These are phyloP conservation scores for Malurus melanocephalus DNA, from an alignment of 2,113 vertebrate genomes.

Conservation along the genomic window DNA sequence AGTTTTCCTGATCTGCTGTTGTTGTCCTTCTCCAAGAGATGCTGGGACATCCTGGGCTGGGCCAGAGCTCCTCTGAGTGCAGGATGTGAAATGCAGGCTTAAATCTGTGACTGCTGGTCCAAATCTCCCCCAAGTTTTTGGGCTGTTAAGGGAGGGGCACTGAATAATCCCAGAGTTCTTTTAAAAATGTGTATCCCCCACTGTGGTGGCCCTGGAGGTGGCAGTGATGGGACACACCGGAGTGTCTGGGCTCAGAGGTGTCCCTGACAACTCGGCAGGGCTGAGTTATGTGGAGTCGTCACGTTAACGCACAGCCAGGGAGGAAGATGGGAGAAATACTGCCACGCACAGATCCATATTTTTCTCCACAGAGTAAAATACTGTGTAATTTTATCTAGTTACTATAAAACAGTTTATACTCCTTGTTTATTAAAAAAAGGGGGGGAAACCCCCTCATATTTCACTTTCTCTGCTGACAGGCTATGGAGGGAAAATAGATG, in stretches of 20 bases:
- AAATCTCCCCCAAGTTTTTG: neutral
- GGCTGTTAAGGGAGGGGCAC: neutral
- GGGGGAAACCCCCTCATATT: neutral
- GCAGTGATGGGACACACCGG: neutral
- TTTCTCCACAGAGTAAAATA: conserved; percentile 50
- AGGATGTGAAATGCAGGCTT: neutral
- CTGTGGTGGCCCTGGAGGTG: neutral
- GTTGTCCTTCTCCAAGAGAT: neutral
- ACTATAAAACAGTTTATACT: conserved; percentile 46
- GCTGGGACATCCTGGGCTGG: neutral
- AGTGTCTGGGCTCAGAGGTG: neutral
- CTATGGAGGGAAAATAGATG: conserved; percentile 47
- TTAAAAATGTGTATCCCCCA: neutral
- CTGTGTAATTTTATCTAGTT: conserved; percentile 33
- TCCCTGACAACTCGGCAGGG: neutral
- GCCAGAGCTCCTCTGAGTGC: neutral
- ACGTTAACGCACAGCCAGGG: conserved; percentile 4
- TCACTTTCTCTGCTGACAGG: conserved; percentile 48
- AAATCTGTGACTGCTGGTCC: neutral
- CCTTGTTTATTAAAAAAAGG: neutral
- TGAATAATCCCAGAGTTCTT: neutral
- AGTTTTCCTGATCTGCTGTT: neutral
- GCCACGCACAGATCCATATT: neutral
- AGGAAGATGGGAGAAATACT: conserved; percentile 7
- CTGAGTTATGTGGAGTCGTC: neutral